Evolutionary conservation across 2,888 invertebrate species (phyloP), one percentile per base, ranked within the genome.

Genomic region (Tachina fera): DNA sequence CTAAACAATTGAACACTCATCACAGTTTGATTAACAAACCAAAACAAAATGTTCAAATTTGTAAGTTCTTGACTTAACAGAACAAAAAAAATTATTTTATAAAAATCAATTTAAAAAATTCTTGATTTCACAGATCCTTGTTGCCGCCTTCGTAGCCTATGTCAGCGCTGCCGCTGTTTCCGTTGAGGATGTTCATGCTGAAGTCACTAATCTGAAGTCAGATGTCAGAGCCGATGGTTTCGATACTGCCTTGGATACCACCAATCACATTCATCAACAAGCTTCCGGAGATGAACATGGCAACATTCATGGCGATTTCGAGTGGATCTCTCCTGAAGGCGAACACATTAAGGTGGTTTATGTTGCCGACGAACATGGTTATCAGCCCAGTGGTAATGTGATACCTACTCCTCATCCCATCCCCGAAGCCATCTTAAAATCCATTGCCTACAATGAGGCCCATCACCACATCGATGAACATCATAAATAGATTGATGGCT

Each of bases 401-500:
- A 16, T 88, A 49, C 89, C 90, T 68, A 87, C 88, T 16, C 77
- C 89, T 45, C 89, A 88, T 84, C 89, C 89, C 84, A 82, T 87
- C 14, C 90, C 89, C 71, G 88, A 79, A 13, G 86, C 81, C 43
- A 90, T 90, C 71, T 22, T 88, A 11, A 88, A 87, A 61, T 70
- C 89, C 14, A 88, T 95, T 45, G 93, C 94, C 88, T 95, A 93
- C 92, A 94, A 91, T 89, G 92, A 89, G 87, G 90, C 91, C 61
- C 93, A 94, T 87, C 90, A 91, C 65, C 92, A 88, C n/a, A 80
- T 87, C 41, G 87, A 86, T 9, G 67, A 74, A 86, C 31, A 5
- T 45, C 58, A 63, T 39, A 65, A 72, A 41, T 63, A 56, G 70
- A 16, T 9, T 11, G 5, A 31, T 58, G 14, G 43, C 11, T 2